A percentile compares a stretch with the other conserved stretches of the same genome.
phyloP scores from a whole-genome alignment of 2,113 vertebrate species.

The Loxodonta africana region DNA sequence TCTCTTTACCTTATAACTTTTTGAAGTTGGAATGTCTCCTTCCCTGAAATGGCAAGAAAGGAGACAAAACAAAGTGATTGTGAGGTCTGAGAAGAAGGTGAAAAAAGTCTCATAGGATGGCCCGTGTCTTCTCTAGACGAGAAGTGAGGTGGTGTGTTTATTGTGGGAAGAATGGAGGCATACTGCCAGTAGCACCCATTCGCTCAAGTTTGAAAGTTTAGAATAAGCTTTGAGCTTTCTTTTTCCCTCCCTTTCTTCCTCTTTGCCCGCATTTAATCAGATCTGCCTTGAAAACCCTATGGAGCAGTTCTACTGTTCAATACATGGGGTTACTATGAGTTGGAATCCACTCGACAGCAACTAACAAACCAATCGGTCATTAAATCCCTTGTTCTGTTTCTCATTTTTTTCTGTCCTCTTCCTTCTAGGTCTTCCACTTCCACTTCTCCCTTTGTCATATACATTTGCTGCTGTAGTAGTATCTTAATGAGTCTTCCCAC shows the following conservation, averaged over 20 bases:
- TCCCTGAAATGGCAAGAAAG: background rate
- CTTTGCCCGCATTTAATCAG: background rate
- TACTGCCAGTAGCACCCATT: no score
- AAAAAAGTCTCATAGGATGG: background rate
- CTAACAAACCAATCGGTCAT: background rate
- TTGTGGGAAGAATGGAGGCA: background rate
- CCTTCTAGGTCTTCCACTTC: background rate
- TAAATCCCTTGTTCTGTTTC: background rate
- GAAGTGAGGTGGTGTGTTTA: background rate
- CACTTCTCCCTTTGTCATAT: background rate
- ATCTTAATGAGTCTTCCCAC: fast-evolving
- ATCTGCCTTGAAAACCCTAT: no score
- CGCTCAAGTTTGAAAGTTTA: background rate
- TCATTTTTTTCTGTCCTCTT: background rate
- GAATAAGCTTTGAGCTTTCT: background rate
- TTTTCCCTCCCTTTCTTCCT: background rate
- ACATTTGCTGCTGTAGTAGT: background rate
- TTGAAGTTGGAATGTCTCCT: background rate
- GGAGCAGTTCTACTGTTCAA: no score
- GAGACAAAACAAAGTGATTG: background rate
- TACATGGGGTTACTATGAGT: no score
- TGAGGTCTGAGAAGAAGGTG: background rate
- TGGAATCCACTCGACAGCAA: no score
- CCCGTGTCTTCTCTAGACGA: background rate
- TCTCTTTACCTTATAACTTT: background rate